Evolutionary conservation across 2,113 vertebrate genomes (phyloP).

Genomic region (Pteronura brasiliensis): DNA sequence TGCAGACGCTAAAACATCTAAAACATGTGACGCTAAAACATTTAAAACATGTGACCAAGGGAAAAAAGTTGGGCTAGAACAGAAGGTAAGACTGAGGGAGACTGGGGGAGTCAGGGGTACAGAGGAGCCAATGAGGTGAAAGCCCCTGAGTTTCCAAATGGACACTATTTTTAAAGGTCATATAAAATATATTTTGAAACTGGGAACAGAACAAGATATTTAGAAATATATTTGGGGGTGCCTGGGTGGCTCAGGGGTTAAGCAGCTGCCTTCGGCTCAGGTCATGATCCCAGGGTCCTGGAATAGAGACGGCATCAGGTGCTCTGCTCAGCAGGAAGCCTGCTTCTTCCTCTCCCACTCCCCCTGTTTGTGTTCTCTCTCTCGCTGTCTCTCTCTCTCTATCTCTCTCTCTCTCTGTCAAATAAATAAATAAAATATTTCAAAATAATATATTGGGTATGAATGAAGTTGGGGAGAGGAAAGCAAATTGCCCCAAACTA

Average conservation of each 20-base stretch:
- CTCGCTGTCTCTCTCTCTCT: too few relatives aligned
- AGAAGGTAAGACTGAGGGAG: background rate
- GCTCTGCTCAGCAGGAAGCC: too few relatives aligned
- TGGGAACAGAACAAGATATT: background rate
- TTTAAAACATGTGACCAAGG: background rate
- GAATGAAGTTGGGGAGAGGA: background rate
- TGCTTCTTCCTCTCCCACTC: too few relatives aligned
- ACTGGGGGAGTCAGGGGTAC: accelerated
- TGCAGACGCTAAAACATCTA: background rate
- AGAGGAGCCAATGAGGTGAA: background rate
- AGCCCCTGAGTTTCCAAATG: background rate
- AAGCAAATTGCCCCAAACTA: background rate
- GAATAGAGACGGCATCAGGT: too few relatives aligned
- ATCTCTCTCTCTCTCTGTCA: too few relatives aligned
- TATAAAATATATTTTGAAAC: background rate
- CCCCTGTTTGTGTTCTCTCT: too few relatives aligned
- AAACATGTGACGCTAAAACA: background rate
- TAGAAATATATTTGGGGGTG: background rate
- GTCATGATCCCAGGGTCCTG: too few relatives aligned
- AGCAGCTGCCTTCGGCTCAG: too few relatives aligned
- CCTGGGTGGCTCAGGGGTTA: too few relatives aligned
- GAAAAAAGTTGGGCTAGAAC: background rate
- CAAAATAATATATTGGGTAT: background rate
- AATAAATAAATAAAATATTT: too few relatives aligned
- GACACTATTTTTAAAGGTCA: background rate